Base-by-base conservation (phyloP, 2,888 invertebrate genomes). In the Ariolimax columbianus region DNA sequence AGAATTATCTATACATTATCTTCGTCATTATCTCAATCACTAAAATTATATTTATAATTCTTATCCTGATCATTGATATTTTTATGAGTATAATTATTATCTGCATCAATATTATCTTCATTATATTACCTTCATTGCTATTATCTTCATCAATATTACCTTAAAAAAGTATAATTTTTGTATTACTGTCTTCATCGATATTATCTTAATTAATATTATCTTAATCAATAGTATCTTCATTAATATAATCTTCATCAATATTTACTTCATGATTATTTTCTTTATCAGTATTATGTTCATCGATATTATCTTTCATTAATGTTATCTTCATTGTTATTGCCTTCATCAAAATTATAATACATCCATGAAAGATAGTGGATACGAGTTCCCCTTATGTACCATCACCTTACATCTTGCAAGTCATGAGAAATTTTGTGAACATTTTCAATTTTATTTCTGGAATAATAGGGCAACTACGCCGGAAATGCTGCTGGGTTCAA, bases 401-500 rank as follows among this genome's bases (percentile, higher is more conserved):
- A n/a, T n/a, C n/a, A n/a, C n/a, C n/a, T n/a, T n/a, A n/a, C n/a
- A n/a, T n/a, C n/a, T n/a, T n/a, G n/a, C n/a, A n/a, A n/a, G n/a
- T n/a, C n/a, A n/a, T n/a, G n/a, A n/a, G n/a, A n/a, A n/a, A n/a
- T n/a, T n/a, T n/a, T n/a, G n/a, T n/a, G n/a, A n/a, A n/a, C n/a
- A 7, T 51, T 17, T 51, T 51, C 17, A 51, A 51, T 51, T 51
- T 17, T 51, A 17, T 11, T 11, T 51, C 51, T 30, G 14, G 6
- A n/a, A 9, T 66, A 30, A 17, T 91, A 95, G 95, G 95, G 95
- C 14, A 95, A 95, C 87, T 95, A 95, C 87, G 95, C 95, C 3
- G 95, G 95, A 3, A 95, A 95, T 89, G 95, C 95, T 1, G 94
- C 94, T 11, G 95, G 95, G 0, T 95, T 95, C 89, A 94, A 94